Base-by-base conservation (phyloP, 2,113 vertebrate species). In the Solea senegalensis region DNA sequence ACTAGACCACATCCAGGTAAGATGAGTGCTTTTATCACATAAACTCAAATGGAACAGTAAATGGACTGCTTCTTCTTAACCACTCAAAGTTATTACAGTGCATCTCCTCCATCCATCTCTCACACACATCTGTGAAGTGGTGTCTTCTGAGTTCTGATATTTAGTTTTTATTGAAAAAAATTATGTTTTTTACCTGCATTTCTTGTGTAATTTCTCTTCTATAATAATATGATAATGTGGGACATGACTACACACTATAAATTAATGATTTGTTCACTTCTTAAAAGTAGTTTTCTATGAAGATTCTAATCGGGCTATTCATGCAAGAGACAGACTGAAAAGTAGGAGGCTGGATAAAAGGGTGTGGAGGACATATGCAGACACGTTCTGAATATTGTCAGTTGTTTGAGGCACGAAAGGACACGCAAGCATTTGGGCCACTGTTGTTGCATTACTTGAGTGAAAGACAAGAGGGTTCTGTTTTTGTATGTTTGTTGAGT, bases 1-100 rank as follows among this genome's bases (percentile, higher is more conserved):
- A 96, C 96, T 63, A 95, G 97, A 90, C 98, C 97, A 74, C 97
- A 99, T 81, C 98, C 98, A 95, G 98, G 98, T 99, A 96, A 45
- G 78, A 74, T 5, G 12, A 68, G 3, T 14, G 16, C 40, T 9
- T 49, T 57, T n/a, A 28, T 49, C 1, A 46, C n/a, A 11, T 12
- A 40, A 13, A 58, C 45, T 58, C 1, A 26, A 48, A n/a, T 14
- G 14, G 44, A 4, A 48, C 10, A 13, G 45, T 14, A 48, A 44
- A 34, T 34, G 34, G 34, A 34, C 34, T 34, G 34, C 34, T 34
- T 34, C 34, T 34, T 34, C 5, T 34, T 34, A 34, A 34, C 34
- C 34, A 4, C 34, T 34, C 34, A 34, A 34, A 34, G 34, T 34
- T 6, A 2, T 34, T 34, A 34, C 34, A 34, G 34, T 34, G 34